phyloP scores from a whole-genome alignment of 2,797 vertebrate species.

The Mico argentatus region DNA sequence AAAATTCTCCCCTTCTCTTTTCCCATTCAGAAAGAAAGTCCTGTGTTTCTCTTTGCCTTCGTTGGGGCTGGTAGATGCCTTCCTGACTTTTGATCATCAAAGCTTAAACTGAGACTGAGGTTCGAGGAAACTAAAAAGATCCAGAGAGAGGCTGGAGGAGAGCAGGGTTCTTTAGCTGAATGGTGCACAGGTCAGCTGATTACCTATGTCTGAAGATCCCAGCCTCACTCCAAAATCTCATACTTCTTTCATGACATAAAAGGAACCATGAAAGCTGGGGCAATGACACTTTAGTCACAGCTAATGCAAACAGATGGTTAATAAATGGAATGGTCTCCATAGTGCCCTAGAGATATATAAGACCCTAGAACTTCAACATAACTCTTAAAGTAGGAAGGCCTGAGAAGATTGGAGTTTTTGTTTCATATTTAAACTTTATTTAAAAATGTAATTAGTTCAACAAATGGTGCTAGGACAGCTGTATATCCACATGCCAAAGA shows the following conservation, averaged over 20 bases:
- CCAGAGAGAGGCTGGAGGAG: background rate
- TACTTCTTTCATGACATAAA: background rate
- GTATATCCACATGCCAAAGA: background rate
- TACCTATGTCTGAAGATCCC: background rate
- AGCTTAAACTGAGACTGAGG: background rate
- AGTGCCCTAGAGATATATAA: background rate
- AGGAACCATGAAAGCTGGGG: background rate
- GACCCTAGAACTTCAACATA: background rate
- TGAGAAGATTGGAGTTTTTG: background rate
- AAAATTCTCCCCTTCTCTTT: background rate
- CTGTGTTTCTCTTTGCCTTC: background rate
- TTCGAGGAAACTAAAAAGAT: background rate
- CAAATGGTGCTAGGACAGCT: background rate
- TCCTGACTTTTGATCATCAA: background rate
- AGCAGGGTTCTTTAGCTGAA: background rate
- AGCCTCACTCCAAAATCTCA: background rate
- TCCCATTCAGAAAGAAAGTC: background rate
- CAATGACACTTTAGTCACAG: background rate
- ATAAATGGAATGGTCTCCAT: background rate
- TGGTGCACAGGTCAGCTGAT: background rate
- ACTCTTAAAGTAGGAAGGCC: background rate
- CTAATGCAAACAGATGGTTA: background rate
- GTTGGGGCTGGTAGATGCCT: background rate
- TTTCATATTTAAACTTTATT: conserved; percentile 28
- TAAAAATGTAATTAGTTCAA: background rate